Conservation (phyloP, 2,797 vertebrate genomes). For the Euthynnus affinis region DNA sequence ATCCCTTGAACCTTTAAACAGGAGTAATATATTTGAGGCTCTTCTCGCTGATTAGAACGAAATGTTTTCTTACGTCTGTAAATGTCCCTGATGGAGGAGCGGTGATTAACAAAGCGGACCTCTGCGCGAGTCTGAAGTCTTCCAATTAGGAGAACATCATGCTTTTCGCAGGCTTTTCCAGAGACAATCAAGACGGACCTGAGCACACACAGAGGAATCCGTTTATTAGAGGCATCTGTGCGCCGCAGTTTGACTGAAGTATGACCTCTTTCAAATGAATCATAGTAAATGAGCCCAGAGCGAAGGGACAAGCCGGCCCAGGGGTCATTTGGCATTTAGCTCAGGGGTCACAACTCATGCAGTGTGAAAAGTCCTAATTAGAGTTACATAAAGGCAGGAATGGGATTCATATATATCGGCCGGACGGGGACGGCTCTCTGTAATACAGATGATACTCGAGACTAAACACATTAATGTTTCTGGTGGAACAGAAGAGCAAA, state of each 20-base stretch:
- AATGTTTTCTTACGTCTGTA: conserved; percentile 35
- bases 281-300: neutral
- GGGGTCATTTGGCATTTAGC: conserved; percentile 16
- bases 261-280: conserved; percentile 1
- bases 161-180: too few relatives aligned
- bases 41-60: conserved; percentile 39
- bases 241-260: neutral
- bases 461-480: neutral
- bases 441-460: neutral
- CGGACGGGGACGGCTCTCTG: conserved; percentile 6
- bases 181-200: conserved; percentile 14
- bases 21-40: conserved; percentile 16
- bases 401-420: conserved; percentile 14
- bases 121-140: conserved; percentile 15
- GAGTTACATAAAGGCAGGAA: conserved; percentile 3
- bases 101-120: conserved; percentile 40
- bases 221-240: neutral
- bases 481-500: neutral
- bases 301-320: neutral
- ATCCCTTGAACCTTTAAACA: conserved; percentile 17
- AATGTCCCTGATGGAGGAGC: conserved; percentile 19
- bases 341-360: conserved; percentile 11
- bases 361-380: conserved; percentile 41
- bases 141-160: conserved; percentile 26
- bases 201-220: conserved; percentile 12